Conservation (phyloP, 2,113 vertebrate species). For the Tenrec ecaudatus region DNA sequence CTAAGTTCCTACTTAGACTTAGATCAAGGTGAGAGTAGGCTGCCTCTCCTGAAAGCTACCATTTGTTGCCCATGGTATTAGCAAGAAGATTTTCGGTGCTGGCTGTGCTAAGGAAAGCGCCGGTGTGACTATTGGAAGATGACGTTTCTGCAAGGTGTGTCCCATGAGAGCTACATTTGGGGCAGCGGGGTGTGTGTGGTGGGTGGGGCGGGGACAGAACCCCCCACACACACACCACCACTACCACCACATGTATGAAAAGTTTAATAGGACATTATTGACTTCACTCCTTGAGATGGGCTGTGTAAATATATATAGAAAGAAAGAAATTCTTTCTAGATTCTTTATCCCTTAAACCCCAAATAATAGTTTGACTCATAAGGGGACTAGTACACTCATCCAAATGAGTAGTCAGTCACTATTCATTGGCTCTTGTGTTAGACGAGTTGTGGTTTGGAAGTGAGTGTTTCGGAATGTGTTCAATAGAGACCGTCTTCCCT, state of each 20-base stretch:
- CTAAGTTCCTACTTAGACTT: background rate
- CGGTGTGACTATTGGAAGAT: background rate
- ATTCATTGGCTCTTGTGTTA: background rate
- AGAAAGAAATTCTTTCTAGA: too few species aligned
- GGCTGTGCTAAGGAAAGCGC: background rate
- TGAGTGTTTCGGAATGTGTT: constrained; percentile 22
- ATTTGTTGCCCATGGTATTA: background rate
- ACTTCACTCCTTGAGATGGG: too few species aligned
- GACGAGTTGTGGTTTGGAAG: background rate
- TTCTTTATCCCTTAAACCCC: too few species aligned
- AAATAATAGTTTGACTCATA: background rate
- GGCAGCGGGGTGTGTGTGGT: too few species aligned
- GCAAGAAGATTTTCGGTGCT: background rate
- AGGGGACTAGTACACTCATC: background rate
- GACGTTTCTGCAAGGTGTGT: background rate
- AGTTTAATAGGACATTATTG: too few species aligned
- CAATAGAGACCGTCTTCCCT: background rate
- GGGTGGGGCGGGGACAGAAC: too few species aligned
- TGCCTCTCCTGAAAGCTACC: background rate
- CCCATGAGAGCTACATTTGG: background rate
- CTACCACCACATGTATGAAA: too few species aligned
- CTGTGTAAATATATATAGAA: too few species aligned
- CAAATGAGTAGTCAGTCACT: background rate
- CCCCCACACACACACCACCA: too few species aligned
- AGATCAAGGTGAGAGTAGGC: background rate